These are phyloP conservation scores for Stichopus horrens DNA, from an alignment of 53 echinoderm and acorn worm species.

Conservation along the genomic window DNA sequence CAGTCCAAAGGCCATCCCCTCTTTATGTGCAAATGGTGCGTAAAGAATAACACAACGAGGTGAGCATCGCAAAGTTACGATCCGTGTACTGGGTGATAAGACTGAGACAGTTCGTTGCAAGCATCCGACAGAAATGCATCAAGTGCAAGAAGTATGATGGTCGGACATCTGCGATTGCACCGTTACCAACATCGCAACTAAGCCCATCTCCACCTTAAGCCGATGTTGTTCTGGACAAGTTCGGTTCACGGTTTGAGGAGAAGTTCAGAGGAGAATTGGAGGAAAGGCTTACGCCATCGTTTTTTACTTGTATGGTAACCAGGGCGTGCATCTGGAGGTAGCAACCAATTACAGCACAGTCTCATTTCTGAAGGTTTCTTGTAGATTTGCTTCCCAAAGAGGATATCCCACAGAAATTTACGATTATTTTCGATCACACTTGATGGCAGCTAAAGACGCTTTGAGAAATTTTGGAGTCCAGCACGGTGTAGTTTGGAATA, in stretches of 20 bases:
- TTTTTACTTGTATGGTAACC: slow-evolving; percentile 49
- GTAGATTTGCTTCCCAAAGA: slow-evolving; percentile 52
- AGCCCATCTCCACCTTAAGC: slow-evolving; percentile 59
- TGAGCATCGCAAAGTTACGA: slow-evolving; percentile 47
- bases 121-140: slow-evolving; percentile 4
- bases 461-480: slow-evolving; percentile 41
- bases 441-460: slow-evolving; percentile 42
- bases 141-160: slow-evolving; percentile 12
- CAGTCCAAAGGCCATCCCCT: slow-evolving; percentile 33
- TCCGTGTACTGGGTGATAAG: slow-evolving; percentile 38
- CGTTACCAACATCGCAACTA: slow-evolving; percentile 13
- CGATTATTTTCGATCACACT: slow-evolving; percentile 51
- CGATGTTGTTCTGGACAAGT: slow-evolving; percentile 50
- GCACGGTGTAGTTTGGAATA: slow-evolving; percentile 47
- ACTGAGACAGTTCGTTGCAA: slow-evolving; percentile 10
- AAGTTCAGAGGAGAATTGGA: slow-evolving; percentile 46
- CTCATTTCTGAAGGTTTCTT: slow-evolving; percentile 51
- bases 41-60: slow-evolving; percentile 28
- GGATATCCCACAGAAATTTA: slow-evolving; percentile 57
- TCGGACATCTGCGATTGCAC: slow-evolving; percentile 2
- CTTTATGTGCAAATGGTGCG: slow-evolving; percentile 24
- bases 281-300: slow-evolving; percentile 51
- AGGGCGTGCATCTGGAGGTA: slow-evolving; percentile 52
- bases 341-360: slow-evolving; percentile 46
- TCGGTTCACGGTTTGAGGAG: slow-evolving; percentile 55